Evolutionary conservation across 2,797 vertebrate species (phyloP), one percentile per base, ranked within the genome.

Genomic region (Peromyscus attwateri): DNA sequence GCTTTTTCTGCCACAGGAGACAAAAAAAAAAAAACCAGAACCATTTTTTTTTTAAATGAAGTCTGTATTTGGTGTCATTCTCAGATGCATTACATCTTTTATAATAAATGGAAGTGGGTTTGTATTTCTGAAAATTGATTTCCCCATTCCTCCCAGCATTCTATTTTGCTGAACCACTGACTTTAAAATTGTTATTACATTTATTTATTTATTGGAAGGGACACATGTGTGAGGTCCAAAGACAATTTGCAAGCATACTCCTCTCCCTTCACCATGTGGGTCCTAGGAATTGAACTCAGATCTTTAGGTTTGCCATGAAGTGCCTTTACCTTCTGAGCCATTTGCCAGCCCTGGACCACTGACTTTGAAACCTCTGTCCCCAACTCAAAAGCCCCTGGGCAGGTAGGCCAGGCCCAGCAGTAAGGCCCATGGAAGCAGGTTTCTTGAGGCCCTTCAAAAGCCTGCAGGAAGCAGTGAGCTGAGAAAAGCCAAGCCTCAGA

Each of bases 41-140:
- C 89, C 84, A 84, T 71, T 96, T 95, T 97, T 40, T 96, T 40
- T 46, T 46, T 46, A 49, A 97, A 98, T 98, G 89, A 97, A 98
- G 91, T 46, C 87, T 0, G 17, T 95, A 81, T 93, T 95, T 62
- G 80, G 31, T 3, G 0, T 29, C 96, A 14, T 91, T 85, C 77
- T 91, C 11, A 75, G 49, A 34, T 29, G 40, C 64, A 40, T 76
- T 84, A 37, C 37, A 79, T 97, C 91, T 91, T 90, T 92, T 97
- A 68, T 64, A 37, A 76, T 77, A 87, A 97, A 73, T 0, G 40
- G 73, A 93, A 55, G 21, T 97, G 43, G 81, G 60, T 95, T 97
- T 79, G 17, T 60, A 55, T 73, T 89, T 96, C 83, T 83, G 80
- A 49, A 64, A 96, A 94, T 23, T 57, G 82, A 92, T 92, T 97